Base-by-base conservation (phyloP, 2,888 invertebrate species). In the Steromphala cineraria region DNA sequence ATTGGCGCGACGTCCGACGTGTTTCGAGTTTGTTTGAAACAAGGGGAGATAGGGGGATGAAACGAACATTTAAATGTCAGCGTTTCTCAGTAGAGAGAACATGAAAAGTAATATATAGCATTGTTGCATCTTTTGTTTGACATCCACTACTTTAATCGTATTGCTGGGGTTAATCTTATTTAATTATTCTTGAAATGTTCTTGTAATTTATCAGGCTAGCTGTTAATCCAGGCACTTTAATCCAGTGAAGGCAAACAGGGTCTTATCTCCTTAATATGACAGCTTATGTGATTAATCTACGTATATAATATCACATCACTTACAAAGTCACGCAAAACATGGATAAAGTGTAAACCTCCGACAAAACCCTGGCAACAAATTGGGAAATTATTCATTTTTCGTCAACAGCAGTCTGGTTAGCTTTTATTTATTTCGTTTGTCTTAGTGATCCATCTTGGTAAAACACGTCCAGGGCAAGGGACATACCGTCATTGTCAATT, bases 51-150 rank as follows among this genome's bases (percentile, higher is more conserved):
- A 28, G 28, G 28, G 62, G 62, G 62, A 62, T 62, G 62, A 62
- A 62, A 24, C 24, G 62, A 62, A 62, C 62, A 62, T 62, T 62
- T 62, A 62, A 62, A 62, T 62, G 62, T 62, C 62, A 62, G 28
- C 62, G 62, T 62, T 62, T 62, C 62, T 62, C 62, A 62, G 62
- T 62, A 62, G 28, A 62, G 28, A 15, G 62, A 62, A 62, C 62
- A 62, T 62, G 62, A 62, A 28, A 62, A 28, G 62, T 62, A 28
- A 62, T 62, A 62, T 62, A 62, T 28, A 62, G 62, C 62, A 28
- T 28, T 62, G 62, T 62, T 24, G 24, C 62, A 62, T 62, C 62
- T 62, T 28, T 28, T 28, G 62, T 62, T 62, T 62, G 28, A 62
- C 62, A 28, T 62, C 62, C 62, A 17, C 17, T 28, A 62, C 28